phyloP scores from a whole-genome alignment of 2,113 vertebrate species.

The Eulemur macaco region DNA sequence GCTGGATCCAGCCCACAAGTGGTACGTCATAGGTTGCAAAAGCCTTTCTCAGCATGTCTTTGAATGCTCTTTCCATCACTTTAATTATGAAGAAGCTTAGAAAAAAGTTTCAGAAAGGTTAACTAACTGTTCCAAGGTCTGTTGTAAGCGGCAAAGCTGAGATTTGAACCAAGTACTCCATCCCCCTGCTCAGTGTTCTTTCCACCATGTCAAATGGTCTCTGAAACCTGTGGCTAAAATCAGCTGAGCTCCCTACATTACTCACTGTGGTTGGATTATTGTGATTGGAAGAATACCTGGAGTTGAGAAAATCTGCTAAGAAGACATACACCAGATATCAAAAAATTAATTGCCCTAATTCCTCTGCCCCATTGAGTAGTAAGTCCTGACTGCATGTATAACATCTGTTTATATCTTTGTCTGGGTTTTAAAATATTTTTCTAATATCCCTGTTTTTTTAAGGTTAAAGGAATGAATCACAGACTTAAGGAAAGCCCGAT shows the following conservation, averaged over 20 bases:
- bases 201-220: not conserved
- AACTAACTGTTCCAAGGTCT: not conserved
- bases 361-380: not conserved
- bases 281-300: not conserved
- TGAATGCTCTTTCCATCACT: not conserved
- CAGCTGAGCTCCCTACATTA: not conserved
- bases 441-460: conserved; percentile 36
- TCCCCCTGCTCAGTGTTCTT: not conserved
- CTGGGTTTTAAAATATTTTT: conserved; percentile 2
- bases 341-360: not conserved
- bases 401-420: not conserved
- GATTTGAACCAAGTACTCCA: not conserved
- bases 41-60: not conserved
- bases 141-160: not conserved
- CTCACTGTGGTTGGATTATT: not conserved
- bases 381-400: not conserved
- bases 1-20: not conserved
- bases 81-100: conserved; percentile 11
- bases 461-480: conserved; percentile 17
- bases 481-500: not conserved
- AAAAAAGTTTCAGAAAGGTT: conserved; percentile 15
- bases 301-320: conserved; percentile 26
- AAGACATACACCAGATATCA: not conserved
- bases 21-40: conserved; percentile 10
- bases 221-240: not conserved